These are phyloP conservation scores for Prionchulus punctatus DNA, from an alignment of 2,888 invertebrate genomes.

Conservation along the genomic window DNA sequence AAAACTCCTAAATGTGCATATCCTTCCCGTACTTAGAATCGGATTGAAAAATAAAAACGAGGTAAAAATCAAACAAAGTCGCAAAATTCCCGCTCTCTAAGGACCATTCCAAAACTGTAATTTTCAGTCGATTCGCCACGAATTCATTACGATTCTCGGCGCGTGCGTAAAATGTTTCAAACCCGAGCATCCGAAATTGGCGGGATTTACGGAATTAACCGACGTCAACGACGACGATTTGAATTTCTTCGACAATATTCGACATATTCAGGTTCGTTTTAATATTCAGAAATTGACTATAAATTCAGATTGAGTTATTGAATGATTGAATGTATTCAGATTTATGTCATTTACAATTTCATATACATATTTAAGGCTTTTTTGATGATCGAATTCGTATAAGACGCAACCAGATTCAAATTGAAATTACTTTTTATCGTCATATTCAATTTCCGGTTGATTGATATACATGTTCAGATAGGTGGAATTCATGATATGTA, in stretches of 20 bases:
- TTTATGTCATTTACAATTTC: no score
- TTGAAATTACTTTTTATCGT: no score
- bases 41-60: constrained; percentile 54
- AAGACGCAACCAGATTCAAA: no score
- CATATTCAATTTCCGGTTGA: no score
- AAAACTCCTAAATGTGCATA: constrained; percentile 46
- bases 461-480: no score
- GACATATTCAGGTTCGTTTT: constrained; percentile 45
- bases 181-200: constrained; percentile 21
- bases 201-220: constrained; percentile 29
- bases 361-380: no score
- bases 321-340: no score
- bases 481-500: no score
- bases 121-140: constrained; percentile 52
- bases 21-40: constrained; percentile 53
- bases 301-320: neutral
- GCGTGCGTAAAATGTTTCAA: constrained; percentile 40
- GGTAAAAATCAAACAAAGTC: constrained; percentile 15
- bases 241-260: constrained; percentile 84
- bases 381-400: no score
- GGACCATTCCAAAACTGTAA: no score
- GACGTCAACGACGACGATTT: constrained; percentile 52
- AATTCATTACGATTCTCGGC: constrained; percentile 60
- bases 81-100: no score
- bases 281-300: no score